Percentiles rank a stretch among this genome's conserved stretches.
Conservation (phyloP, 2,888 invertebrate genomes). For the Ellobium chinense region DNA sequence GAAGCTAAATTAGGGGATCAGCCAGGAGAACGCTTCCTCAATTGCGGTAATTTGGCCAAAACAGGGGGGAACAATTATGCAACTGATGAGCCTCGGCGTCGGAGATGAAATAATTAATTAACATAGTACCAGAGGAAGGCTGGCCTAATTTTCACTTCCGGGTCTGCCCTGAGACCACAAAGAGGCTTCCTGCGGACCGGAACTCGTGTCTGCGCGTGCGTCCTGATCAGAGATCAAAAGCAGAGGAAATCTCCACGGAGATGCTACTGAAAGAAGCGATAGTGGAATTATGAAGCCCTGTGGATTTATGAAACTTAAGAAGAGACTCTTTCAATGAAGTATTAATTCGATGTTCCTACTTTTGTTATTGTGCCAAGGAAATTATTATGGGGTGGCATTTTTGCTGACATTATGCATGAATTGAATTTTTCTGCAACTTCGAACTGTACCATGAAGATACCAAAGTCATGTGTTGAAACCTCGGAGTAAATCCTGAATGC, state of each 20-base stretch:
- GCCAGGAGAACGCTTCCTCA: slow-evolving; percentile 14
- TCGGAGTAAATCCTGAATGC: too few relatives aligned
- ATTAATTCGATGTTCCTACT: background rate
- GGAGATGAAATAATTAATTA: slow-evolving; percentile 44
- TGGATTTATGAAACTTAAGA: background rate
- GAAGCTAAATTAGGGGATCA: slow-evolving; percentile 23
- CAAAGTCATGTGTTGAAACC: too few relatives aligned
- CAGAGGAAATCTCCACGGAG: slow-evolving; percentile 20
- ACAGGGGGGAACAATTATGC: slow-evolving; percentile 37
- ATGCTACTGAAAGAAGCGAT: background rate
- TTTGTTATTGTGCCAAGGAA: too few relatives aligned
- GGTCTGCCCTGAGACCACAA: slow-evolving; percentile 36
- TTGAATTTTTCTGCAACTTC: too few relatives aligned
- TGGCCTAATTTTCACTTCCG: slow-evolving; percentile 47
- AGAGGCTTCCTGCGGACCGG: slow-evolving; percentile 47
- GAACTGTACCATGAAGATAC: too few relatives aligned
- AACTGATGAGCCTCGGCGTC: slow-evolving; percentile 23
- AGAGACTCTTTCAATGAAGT: background rate
- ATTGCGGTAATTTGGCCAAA: slow-evolving; percentile 36
- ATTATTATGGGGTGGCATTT: too few relatives aligned
- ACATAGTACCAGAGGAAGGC: slow-evolving; percentile 31
- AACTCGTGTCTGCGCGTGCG: slow-evolving; percentile 44
- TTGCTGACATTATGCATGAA: too few relatives aligned
- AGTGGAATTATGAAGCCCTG: background rate
- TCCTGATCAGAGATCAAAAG: slow-evolving; percentile 45